Base-by-base conservation (phyloP, 2,888 invertebrate species). In the Minunthozetes semirufus region DNA sequence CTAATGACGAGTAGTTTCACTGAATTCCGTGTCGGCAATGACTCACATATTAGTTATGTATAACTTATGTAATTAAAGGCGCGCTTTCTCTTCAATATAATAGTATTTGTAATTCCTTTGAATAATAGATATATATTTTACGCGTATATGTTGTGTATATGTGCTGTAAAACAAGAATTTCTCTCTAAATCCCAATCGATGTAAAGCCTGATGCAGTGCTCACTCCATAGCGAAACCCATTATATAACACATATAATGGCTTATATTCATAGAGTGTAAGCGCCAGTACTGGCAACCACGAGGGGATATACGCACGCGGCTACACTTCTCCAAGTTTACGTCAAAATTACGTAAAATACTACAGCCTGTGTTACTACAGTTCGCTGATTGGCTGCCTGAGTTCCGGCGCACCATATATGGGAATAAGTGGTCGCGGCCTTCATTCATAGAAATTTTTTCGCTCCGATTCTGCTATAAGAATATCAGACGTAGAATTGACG, bases 361-460 rank as follows among this genome's bases (percentile, higher is more conserved):
- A 73, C 68, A 76, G 53, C 63, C 19, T 42, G 38, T 42, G 19
- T 61, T 61, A 66, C 63, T 76, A 61, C 42, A 25, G 71, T 66
- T n/a, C 48, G 75, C 72, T 42, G 46, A 79, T 77, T 79, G 78
- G 79, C 72, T 76, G 73, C 53, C n/a, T 22, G 46, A 75, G 76
- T 79, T 76, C 77, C 76, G 77, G 77, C 76, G 77, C 72, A 74
- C 79, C 79, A 77, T 78, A 78, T 78, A 78, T 77, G 79, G 79
- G 74, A 76, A 73, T 63, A 63, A 42, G 71, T 76, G 72, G 76
- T 76, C 76, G 77, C 73, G 77, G 76, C 78, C 77, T 79, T 78
- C 79, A 79, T 78, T 79, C 78, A 78, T 71, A 48, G 59, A 42
- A 38, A 73, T 25, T 19, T 56, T 22, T 46, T 13, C n/a, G 66